phyloP scores from a whole-genome alignment of 1,140 invertebrate species.

The Drosophila nikananu region DNA sequence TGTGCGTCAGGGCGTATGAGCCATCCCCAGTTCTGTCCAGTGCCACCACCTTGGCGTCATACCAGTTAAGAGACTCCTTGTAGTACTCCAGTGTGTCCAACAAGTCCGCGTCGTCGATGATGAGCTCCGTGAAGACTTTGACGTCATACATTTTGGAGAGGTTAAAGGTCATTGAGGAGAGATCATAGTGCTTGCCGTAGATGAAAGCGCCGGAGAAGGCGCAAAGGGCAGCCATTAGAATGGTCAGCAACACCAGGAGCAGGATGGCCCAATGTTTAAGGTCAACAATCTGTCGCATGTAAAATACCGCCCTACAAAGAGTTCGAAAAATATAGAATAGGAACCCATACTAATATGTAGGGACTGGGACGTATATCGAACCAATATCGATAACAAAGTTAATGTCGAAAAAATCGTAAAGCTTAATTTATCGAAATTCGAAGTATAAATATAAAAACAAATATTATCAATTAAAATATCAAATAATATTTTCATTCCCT shows the following conservation, averaged over 20 bases:
- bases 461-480: too few species aligned
- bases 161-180: constrained; percentile 45
- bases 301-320: constrained; percentile 20
- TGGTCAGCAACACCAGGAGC: constrained; percentile 5
- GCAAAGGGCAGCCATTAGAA: constrained; percentile 14
- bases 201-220: constrained; percentile 39
- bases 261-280: constrained; percentile 18
- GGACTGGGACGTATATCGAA: too few species aligned
- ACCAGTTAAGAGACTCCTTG: constrained; percentile 61
- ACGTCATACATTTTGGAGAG: constrained; percentile 26
- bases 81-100: constrained; percentile 38
- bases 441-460: too few species aligned
- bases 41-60: constrained; percentile 30
- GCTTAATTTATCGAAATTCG: too few species aligned
- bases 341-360: too few species aligned
- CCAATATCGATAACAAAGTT: too few species aligned
- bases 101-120: background rate
- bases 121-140: constrained; percentile 45
- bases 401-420: too few species aligned
- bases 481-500: too few species aligned
- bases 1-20: constrained; percentile 20
- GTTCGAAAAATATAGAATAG: too few species aligned
- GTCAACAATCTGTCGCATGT: constrained; percentile 24
- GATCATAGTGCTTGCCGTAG: constrained; percentile 47
- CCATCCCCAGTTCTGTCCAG: background rate